Conservation (phyloP, 2,797 vertebrate species). For the Sylvilagus floridanus region DNA sequence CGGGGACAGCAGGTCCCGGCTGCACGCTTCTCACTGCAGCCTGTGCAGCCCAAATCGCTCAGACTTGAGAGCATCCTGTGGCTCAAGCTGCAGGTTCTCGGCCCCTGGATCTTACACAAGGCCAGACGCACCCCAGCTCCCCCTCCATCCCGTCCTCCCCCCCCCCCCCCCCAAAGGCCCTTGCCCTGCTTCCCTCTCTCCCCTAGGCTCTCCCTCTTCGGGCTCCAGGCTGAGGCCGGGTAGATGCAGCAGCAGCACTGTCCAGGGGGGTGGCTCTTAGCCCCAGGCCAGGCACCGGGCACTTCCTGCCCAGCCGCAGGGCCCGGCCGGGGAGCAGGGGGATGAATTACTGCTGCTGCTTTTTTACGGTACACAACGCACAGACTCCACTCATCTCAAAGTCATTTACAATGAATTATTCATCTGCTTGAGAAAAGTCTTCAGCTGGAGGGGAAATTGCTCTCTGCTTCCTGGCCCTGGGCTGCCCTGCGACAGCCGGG, state of each 20-base stretch:
- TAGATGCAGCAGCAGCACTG: slow-evolving; percentile 74
- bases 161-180: accelerated
- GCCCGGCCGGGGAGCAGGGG: slow-evolving; percentile 79
- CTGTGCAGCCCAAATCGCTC: not conserved
- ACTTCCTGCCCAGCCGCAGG: slow-evolving; percentile 66
- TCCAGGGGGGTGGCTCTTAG: slow-evolving; percentile 83
- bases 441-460: slow-evolving; percentile 52
- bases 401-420: slow-evolving; percentile 87
- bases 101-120: not conserved
- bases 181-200: not conserved
- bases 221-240: slow-evolving; percentile 54
- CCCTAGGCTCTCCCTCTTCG: slow-evolving; percentile 21
- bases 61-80: not conserved
- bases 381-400: slow-evolving; percentile 81
- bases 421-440: slow-evolving; percentile 79
- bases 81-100: not conserved
- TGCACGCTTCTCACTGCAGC: not conserved
- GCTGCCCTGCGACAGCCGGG: not conserved
- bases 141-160: not conserved
- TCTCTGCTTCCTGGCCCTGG: slow-evolving; percentile 22
- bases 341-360: slow-evolving; percentile 87
- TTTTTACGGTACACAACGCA: slow-evolving; percentile 61
- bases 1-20: not conserved
- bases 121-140: not conserved
- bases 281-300: slow-evolving; percentile 74